Base-by-base conservation (phyloP, 2,797 vertebrate species). In the Sciaenops ocellatus region DNA sequence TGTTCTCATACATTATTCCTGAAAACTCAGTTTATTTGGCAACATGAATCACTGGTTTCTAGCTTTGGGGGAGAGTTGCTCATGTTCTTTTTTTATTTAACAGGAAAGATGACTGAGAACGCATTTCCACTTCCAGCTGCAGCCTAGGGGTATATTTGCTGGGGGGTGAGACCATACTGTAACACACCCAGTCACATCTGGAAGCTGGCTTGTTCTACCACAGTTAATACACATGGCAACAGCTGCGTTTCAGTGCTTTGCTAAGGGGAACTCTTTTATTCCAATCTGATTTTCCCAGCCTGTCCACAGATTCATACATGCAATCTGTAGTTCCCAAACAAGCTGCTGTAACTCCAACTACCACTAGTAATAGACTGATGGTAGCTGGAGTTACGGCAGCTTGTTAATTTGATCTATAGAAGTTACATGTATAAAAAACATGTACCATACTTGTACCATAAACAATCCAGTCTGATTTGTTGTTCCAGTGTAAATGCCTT, bases 111-210 rank as follows among this genome's bases (percentile, higher is more conserved):
- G 68, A 82, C 59, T 59, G 30, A 69, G 54, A 79, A 61, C 59
- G 69, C 60, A 47, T 78, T 83, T 51, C 51, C 46, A 28, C 52
- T 69, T 64, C 48, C 75, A 81, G 67, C 64, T 76, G 54, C 56
- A 56, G 77, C 79, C 65, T 41, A 4, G 3, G 38, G 63, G 16
- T 76, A 48, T 42, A 57, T 81, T 71, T 76, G 54, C 68, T 24
- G 52, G 48, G 48, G 75, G 68, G 52, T 65, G 26, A 24, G 61
- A 76, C 42, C 26, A 65, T 56, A 75, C 65, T 73, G 64, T 46
- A 73, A 65, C 50, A 51, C 48, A 71, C 18, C 46, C 65, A 62
- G 56, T 17, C 80, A 86, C 79, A 89, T 89, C 83, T 82, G 83
- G 73, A 79, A 60, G 47, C 67, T 62, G 73, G 47, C 56, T 70